phyloP scores from a whole-genome alignment of 2,888 invertebrate species.

The Smittia sp. region DNA sequence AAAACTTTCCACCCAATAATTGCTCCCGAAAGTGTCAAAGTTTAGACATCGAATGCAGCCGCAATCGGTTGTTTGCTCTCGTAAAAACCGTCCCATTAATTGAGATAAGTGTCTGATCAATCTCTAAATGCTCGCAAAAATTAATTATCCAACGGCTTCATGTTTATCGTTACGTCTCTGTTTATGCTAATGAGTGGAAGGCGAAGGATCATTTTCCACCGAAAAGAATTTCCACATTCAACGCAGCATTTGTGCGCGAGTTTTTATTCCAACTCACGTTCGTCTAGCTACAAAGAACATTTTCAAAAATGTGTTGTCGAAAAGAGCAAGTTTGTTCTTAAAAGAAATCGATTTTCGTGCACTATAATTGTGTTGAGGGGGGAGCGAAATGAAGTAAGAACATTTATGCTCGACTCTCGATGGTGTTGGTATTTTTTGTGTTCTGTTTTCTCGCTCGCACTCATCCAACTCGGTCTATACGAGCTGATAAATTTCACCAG shows the following conservation, averaged over 20 bases:
- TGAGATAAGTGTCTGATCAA: no score
- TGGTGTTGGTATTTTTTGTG: constrained; percentile 21
- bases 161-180: no score
- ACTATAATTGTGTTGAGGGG: constrained; percentile 32
- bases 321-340: constrained; percentile 33
- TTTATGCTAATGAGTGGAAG: no score
- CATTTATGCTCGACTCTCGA: neutral
- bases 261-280: neutral
- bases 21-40: neutral
- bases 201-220: no score
- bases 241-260: neutral
- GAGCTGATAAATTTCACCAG: constrained; percentile 14
- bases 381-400: constrained; percentile 12
- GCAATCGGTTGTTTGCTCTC: neutral
- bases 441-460: constrained; percentile 25
- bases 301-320: neutral
- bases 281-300: no score
- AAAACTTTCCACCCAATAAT: no score
- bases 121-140: no score
- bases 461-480: neutral
- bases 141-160: no score
- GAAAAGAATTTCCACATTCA: no score
- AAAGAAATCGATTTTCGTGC: constrained; percentile 38
- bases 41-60: neutral
- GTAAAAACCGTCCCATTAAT: neutral